Evolutionary conservation across 2,888 invertebrate species (phyloP).

Genomic region (Aphidoletes aphidimyza): DNA sequence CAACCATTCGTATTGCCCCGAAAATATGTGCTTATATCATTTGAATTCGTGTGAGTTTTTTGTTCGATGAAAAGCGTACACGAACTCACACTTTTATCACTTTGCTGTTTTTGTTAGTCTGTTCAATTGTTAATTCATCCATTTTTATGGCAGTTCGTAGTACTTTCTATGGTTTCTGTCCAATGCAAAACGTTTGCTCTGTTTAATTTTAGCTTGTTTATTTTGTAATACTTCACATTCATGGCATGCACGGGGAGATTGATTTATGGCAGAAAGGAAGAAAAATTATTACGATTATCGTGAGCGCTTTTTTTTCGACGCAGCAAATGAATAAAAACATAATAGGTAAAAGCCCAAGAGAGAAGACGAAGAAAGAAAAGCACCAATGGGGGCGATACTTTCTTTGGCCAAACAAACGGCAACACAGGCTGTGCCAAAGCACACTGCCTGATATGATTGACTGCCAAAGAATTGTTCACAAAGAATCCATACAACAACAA

Average conservation of each 20-base stretch:
- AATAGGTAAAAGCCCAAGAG: not conserved
- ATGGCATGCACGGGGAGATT: constrained; percentile 40
- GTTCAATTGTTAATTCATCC: no score
- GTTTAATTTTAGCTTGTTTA: constrained; percentile 33
- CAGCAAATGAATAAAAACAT: not conserved
- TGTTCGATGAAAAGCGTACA: constrained; percentile 12
- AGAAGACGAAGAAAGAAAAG: not conserved
- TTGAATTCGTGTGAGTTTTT: no score
- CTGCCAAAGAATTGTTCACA: constrained; percentile 21
- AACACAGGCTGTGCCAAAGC: no score
- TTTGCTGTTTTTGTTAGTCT: no score
- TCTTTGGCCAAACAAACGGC: constrained; percentile 13
- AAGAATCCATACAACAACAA: no score
- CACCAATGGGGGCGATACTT: constrained; percentile 21
- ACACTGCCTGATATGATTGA: constrained; percentile 48
- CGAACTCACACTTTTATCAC: constrained; percentile 39
- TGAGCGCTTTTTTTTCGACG: not conserved
- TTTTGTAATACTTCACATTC: constrained; percentile 27
- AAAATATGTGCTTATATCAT: not conserved
- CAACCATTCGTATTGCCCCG: not conserved
- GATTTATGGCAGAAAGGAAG: constrained; percentile 47
- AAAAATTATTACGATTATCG: constrained; percentile 52
- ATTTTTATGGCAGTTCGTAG: no score
- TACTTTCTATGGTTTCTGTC: not conserved
- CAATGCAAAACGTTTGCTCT: constrained; percentile 47